phyloP scores from a whole-genome alignment of 2,888 invertebrate species.

The Hypena proboscidalis region DNA sequence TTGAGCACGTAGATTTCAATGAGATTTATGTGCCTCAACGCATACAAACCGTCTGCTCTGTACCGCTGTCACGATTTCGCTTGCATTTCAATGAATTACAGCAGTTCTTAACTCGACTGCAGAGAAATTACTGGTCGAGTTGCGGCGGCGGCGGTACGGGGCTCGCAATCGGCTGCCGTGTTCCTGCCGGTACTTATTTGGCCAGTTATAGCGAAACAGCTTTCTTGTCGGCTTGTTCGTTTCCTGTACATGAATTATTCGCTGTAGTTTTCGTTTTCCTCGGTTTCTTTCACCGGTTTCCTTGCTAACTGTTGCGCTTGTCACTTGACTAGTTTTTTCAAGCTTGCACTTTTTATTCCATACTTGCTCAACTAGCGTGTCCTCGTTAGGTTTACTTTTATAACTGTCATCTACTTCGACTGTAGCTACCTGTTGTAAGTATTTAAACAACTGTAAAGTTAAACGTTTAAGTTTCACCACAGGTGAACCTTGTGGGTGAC shows the following conservation, averaged over 20 bases:
- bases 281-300: conserved; percentile 25
- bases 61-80: conserved; percentile 48
- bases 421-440: neutral
- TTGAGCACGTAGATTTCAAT: conserved; percentile 31
- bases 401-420: conserved; percentile 2
- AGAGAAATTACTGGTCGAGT: conserved; percentile 40
- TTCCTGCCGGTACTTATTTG: conserved; percentile 46
- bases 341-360: conserved; percentile 9
- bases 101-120: conserved; percentile 23
- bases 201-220: conserved; percentile 42
- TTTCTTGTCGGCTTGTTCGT: conserved; percentile 44
- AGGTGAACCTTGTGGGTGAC: conserved; percentile 2
- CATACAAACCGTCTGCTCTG: conserved; percentile 45
- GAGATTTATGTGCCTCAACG: conserved; percentile 47
- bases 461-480: neutral
- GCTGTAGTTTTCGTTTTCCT: conserved; percentile 44
- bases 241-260: conserved; percentile 44
- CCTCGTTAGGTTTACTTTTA: conserved; percentile 2
- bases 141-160: conserved; percentile 21
- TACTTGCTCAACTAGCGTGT: conserved; percentile 1
- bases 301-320: conserved; percentile 8
- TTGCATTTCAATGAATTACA: conserved; percentile 48
- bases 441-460: conserved; percentile 7
- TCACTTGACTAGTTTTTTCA: conserved; percentile 15
- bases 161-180: conserved; percentile 34